Percentiles rank a stretch among this genome's conserved stretches.
Conservation (phyloP, 1,140 invertebrate species). For the Pseudomyrmex cubaensis region DNA sequence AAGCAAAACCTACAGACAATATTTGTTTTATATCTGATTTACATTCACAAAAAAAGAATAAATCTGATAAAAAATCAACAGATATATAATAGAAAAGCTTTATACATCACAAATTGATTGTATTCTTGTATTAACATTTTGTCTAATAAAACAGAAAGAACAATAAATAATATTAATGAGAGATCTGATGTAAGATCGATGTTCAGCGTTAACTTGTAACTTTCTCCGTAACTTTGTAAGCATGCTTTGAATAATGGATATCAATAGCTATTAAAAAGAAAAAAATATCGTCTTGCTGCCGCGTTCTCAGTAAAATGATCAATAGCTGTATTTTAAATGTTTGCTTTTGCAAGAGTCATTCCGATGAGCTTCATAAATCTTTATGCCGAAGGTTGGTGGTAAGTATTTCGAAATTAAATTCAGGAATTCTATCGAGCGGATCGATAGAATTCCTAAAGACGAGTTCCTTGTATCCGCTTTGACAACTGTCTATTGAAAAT, state of each 20-base stretch:
- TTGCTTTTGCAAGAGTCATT: neutral
- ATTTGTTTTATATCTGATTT: no score
- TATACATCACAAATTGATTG: no score
- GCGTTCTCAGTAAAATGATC: conserved; percentile 7
- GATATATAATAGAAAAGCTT: no score
- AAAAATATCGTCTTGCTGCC: neutral
- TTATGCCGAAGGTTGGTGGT: neutral
- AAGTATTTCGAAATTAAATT: conserved; percentile 53
- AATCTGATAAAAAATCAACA: no score
- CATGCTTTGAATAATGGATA: neutral
- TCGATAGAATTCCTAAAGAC: conserved; percentile 29
- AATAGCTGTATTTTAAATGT: conserved; percentile 44
- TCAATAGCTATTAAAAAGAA: conserved; percentile 8
- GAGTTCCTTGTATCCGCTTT: conserved; percentile 22
- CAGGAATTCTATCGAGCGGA: neutral
- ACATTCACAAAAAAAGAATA: conserved; percentile 6
- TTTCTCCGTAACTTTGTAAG: neutral
- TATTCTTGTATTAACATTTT: no score
- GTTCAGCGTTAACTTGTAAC: neutral
- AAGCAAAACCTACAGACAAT: neutral
- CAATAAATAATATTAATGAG: no score
- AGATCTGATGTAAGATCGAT: no score
- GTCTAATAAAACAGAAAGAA: no score
- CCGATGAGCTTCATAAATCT: conserved; percentile 42
- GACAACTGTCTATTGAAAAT: conserved; percentile 40